Base-by-base conservation (phyloP, 2,113 vertebrate genomes). In the Panurus biarmicus region DNA sequence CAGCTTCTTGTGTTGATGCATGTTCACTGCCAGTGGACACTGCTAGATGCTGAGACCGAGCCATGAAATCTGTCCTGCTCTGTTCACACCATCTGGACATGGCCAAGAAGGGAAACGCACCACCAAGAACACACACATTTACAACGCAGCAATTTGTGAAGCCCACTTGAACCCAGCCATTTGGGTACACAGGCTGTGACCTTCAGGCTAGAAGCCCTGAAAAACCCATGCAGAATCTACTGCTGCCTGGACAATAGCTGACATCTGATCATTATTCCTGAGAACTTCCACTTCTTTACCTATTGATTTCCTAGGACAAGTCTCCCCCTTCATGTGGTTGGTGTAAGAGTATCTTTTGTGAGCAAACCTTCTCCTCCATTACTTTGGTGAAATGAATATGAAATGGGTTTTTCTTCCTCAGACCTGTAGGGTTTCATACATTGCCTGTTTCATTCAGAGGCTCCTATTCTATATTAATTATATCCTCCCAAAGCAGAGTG, bases 161-260 rank as follows among this genome's bases (percentile, higher is more conserved):
- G n/a, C 7, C 21, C 31, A 29, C 26, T 31, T 40, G 40, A 92
- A 51, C 4, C 10, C 17, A 7, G 45, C 13, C 11, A 25, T 11
- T 29, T 1, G 1, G 11, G 15, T 4, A 26, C 0, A 0, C n/a
- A n/a, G n/a, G n/a, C 2, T 31, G 20, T 38, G 24, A 42, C 24
- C n/a, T 50, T 62, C 69, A 75, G n/a, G 35, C 35, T 33, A 48
- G 53, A 29, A 89, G 60, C 40, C 44, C 44, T 73, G 44, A 81
- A 74, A 88, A 79, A 56, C 6, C 1, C 10, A 31, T 0, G 0
- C 38, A 62, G 50, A 57, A 83, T 21, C n/a, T 40, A 42, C n/a
- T 3, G 14, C 14, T 35, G 33, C 42, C 84, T 82, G 24, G 22
- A 82, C 24, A 2, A 8, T 3, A 62, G 25, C 44, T n/a, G 66